Conservation (phyloP, 2,797 vertebrate genomes). For the Chelon auratus region DNA sequence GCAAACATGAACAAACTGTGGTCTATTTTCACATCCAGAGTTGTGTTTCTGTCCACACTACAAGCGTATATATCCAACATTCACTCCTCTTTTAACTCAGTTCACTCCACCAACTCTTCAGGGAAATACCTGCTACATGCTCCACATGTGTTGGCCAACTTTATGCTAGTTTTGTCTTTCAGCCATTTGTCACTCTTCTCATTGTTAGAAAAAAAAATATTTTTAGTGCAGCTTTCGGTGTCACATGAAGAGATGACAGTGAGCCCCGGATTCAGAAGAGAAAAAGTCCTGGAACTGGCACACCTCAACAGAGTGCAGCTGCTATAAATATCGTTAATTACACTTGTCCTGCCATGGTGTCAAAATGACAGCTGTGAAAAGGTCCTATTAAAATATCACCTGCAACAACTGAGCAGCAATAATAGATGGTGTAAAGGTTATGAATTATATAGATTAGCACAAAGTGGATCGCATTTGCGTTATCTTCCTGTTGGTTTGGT, state of each 20-base stretch:
- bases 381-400: constrained; percentile 4
- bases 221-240: not conserved
- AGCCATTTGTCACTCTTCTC: not conserved
- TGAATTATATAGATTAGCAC: not conserved
- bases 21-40: not conserved
- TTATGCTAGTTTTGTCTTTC: not conserved
- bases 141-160: not conserved
- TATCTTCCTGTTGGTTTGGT: too few relatives aligned
- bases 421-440: constrained; percentile 2
- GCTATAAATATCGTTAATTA: constrained; percentile 28
- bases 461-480: not conserved
- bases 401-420: constrained; percentile 2
- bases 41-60: not conserved
- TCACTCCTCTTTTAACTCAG: not conserved
- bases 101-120: constrained; percentile 9
- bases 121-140: not conserved
- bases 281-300: constrained; percentile 12
- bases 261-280: constrained; percentile 6
- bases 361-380: constrained; percentile 27
- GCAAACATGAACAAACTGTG: not conserved
- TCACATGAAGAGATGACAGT: not conserved
- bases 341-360: constrained; percentile 4
- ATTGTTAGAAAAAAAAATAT: not conserved
- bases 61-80: not conserved
- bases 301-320: constrained; percentile 9